Percentiles rank a stretch among this genome's conserved stretches.
These are phyloP conservation scores for Denticeps clupeoides DNA, from an alignment of 2,797 vertebrate genomes.

Conservation along the genomic window DNA sequence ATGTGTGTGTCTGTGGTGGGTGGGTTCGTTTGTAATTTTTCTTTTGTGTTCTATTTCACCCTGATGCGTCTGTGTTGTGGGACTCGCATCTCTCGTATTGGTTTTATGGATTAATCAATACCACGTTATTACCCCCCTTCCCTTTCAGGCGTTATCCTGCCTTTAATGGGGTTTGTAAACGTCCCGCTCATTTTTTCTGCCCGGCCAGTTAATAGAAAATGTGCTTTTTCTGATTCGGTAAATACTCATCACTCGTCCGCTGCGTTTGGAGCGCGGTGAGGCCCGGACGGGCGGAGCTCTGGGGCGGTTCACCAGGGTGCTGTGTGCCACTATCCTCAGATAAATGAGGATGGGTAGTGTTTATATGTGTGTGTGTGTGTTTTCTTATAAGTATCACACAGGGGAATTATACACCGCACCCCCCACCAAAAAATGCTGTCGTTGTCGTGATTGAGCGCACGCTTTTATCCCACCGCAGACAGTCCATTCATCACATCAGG, in stretches of 20 bases:
- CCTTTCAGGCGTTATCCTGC: slow-evolving; percentile 34
- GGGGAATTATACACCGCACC: slow-evolving; percentile 38
- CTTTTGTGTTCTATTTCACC: slow-evolving; percentile 8
- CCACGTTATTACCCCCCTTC: slow-evolving; percentile 49
- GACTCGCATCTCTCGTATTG: slow-evolving; percentile 34
- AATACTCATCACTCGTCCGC: slow-evolving; percentile 7
- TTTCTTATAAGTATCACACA: slow-evolving; percentile 41
- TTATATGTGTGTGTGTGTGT: slow-evolving; percentile 8
- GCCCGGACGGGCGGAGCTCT: background rate
- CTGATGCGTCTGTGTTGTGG: slow-evolving; percentile 25
- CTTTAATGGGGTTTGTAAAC: slow-evolving; percentile 55
- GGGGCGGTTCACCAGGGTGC: slow-evolving; percentile 20
- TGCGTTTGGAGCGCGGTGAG: slow-evolving; percentile 14
- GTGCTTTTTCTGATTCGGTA: slow-evolving; percentile 21
- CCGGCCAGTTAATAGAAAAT: slow-evolving; percentile 46
- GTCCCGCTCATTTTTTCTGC: slow-evolving; percentile 50
- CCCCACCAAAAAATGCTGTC: slow-evolving; percentile 41
- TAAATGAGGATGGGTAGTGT: slow-evolving; percentile 11
- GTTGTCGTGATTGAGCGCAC: slow-evolving; percentile 61
- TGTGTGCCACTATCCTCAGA: no score
- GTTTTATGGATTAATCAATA: slow-evolving; percentile 64
- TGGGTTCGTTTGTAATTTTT: slow-evolving; percentile 21
- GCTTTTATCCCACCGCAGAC: slow-evolving; percentile 72
- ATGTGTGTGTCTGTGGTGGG: background rate
- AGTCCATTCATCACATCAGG: slow-evolving; percentile 78